These are phyloP conservation scores for Drosophila stalkeri DNA, from an alignment of 2,888 invertebrate genomes.

Conservation along the genomic window DNA sequence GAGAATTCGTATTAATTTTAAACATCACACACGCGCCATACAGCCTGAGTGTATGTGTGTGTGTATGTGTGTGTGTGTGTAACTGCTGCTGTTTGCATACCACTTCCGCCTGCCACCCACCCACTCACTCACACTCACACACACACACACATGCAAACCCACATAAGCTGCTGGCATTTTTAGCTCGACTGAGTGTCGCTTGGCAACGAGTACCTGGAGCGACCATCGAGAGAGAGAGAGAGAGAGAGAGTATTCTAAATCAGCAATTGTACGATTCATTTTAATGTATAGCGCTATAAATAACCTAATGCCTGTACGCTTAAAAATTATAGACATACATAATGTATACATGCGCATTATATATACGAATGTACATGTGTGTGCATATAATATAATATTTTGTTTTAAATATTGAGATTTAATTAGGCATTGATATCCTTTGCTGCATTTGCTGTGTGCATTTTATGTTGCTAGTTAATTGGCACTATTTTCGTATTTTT, in stretches of 20 bases:
- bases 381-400: slow-evolving; percentile 34
- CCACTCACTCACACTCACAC: slow-evolving; percentile 1
- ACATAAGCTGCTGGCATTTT: slow-evolving; percentile 44
- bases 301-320: slow-evolving; percentile 31
- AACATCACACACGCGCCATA: slow-evolving; percentile 41
- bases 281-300: slow-evolving; percentile 37
- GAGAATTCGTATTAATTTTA: slow-evolving; percentile 68
- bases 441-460: slow-evolving; percentile 19
- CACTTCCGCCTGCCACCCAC: slow-evolving; percentile 21
- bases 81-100: slow-evolving; percentile 45
- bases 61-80: slow-evolving; percentile 3
- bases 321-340: slow-evolving; percentile 8
- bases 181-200: slow-evolving; percentile 30
- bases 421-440: slow-evolving; percentile 58
- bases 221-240: slow-evolving; percentile 6
- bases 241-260: slow-evolving; percentile 45
- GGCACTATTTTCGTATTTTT: slow-evolving; percentile 29
- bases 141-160: slow-evolving; percentile 17
- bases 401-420: slow-evolving; percentile 55
- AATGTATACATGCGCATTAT: slow-evolving; percentile 3
- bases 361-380: slow-evolving; percentile 15
- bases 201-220: slow-evolving; percentile 25
- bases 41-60: slow-evolving; percentile 11
- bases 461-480: slow-evolving; percentile 35
- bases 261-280: slow-evolving; percentile 38